A percentile compares a stretch with the other conserved stretches of the same genome.
phyloP scores from a whole-genome alignment of 2,113 vertebrate genomes.

The Gopherus flavomarginatus region DNA sequence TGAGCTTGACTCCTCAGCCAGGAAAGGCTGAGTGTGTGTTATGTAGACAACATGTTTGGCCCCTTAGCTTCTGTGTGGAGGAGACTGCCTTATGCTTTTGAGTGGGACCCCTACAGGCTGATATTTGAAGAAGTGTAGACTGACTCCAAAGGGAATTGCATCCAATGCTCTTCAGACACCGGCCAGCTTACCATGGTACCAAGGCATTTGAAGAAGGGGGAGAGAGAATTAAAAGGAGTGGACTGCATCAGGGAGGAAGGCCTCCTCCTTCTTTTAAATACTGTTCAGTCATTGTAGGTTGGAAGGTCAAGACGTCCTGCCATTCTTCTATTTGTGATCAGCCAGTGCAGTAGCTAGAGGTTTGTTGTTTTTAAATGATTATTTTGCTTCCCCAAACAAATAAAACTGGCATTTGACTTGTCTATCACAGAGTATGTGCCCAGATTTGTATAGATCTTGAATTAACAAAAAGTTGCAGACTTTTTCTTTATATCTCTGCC shows the following conservation, averaged over 20 bases:
- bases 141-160: not conserved
- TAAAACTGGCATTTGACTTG: not conserved
- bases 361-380: not conserved
- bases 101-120: not conserved
- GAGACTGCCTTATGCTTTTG: not conserved
- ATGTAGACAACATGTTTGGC: not conserved
- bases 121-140: not conserved
- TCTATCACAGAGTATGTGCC: not conserved
- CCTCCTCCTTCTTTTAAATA: not conserved
- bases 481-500: not conserved
- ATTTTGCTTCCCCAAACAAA: slow-evolving; percentile 18
- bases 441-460: not conserved
- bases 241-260: not conserved
- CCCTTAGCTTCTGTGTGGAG: not conserved
- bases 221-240: slow-evolving; percentile 5
- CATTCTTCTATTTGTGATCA: not conserved
- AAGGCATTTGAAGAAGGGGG: not conserved
- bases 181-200: not conserved
- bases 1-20: not conserved
- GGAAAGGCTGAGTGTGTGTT: not conserved
- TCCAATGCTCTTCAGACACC: not conserved
- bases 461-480: not conserved
- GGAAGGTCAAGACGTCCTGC: not conserved
- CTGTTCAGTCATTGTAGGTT: not conserved
- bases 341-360: not conserved